Evolutionary conservation across 2,113 vertebrate genomes (phyloP), one percentile per base, ranked within the genome.

Genomic region (Aldabrachelys gigantea): DNA sequence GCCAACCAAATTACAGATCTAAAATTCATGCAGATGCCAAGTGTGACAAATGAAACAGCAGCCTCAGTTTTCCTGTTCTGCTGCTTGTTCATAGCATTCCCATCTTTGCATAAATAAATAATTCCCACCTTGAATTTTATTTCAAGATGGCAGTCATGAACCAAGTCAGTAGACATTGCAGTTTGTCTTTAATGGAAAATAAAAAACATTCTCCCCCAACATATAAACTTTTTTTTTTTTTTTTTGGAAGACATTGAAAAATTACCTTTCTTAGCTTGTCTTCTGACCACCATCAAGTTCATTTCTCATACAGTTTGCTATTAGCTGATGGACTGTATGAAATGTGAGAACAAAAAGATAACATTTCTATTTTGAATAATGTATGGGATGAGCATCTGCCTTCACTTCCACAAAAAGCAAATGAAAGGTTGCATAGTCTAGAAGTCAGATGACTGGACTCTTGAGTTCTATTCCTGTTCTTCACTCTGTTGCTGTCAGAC

Each of bases 291-390:
- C 17, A 1, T 19, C 1, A 1, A 65, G 24, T 35, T 96, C 89
- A 41, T 47, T 78, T 35, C 25, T 86, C 13, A 83, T 80, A 78
- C 87, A 80, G 87, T 94, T 92, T 91, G 49, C 53, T 22, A 14
- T 44, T 62, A 92, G 52, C 78, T 95, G 62, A 86, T 44, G 75
- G 92, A 47, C 22, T 27, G 7, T 47, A 7, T 7, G 22, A 92
- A 95, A 95, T 91, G 87, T 91, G 87, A 94, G 83, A 14, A 13
- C 50, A 84, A 69, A 83, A 91, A 86, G 44, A 81, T 90, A 90
- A 88, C 8, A 5, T 12, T 95, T 94, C 49, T 13, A 1, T 44
- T 96, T 79, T 96, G 90, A 95, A 96, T 96, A 94, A 96, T 91
- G 53, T 29, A 91, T 92, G 62, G 81, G 84, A 84, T 85, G 50